phyloP scores from a whole-genome alignment of 1,140 invertebrate genomes.

The Bombus difficillimus region DNA sequence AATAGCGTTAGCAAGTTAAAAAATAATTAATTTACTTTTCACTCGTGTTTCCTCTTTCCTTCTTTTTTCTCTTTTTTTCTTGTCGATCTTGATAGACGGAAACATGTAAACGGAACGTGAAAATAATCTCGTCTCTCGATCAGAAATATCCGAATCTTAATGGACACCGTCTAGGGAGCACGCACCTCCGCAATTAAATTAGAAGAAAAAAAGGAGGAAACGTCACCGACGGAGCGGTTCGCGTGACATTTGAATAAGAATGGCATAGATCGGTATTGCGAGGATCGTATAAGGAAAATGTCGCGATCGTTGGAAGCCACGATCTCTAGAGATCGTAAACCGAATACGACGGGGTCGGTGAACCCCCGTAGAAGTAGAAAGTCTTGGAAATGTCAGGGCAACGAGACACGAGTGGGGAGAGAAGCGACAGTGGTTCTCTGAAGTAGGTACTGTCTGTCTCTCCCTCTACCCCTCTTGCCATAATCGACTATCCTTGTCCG shows the following conservation, averaged over 20 bases:
- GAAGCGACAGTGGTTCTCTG: slow-evolving; percentile 77
- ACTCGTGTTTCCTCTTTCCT: rapidly evolving
- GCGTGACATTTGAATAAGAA: slow-evolving; percentile 46
- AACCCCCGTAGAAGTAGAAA: slow-evolving; percentile 79
- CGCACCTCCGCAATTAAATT: background rate
- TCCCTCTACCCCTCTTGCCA: slow-evolving; percentile 29
- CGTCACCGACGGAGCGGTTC: background rate
- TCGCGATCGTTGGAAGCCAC: slow-evolving; percentile 60
- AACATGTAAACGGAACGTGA: background rate
- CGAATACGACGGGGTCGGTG: slow-evolving; percentile 62
- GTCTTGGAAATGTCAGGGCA: slow-evolving; percentile 81
- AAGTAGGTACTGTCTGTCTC: slow-evolving; percentile 69
- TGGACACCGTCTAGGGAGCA: background rate
- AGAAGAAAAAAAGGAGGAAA: no score
- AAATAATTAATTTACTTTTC: background rate
- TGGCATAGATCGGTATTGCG: slow-evolving; percentile 15
- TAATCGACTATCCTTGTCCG: background rate
- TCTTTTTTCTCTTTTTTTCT: background rate
- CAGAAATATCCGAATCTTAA: background rate
- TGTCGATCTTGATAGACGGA: background rate
- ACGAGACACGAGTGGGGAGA: slow-evolving; percentile 63
- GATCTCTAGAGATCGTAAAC: slow-evolving; percentile 56
- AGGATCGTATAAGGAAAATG: slow-evolving; percentile 54
- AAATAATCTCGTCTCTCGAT: background rate
- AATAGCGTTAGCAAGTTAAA: background rate